These are phyloP conservation scores for Drosophila eohydei DNA, from an alignment of 2,888 invertebrate genomes.

Conservation along the genomic window DNA sequence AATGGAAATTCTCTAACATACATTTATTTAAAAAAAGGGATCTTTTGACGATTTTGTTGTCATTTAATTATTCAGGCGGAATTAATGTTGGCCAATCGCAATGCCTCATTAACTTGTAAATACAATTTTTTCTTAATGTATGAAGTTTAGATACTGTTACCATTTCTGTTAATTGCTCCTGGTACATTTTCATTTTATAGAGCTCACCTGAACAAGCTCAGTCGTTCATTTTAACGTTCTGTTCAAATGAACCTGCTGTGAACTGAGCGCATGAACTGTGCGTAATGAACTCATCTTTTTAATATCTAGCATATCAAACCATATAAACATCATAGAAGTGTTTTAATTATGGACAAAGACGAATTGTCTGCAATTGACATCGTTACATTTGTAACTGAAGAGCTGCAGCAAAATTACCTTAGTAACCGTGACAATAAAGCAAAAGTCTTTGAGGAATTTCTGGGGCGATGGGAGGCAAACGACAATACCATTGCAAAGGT, in stretches of 20 bases:
- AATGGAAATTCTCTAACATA: background rate
- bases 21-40: background rate
- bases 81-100: no score
- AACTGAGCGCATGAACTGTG: background rate
- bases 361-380: slow-evolving; percentile 82
- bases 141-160: no score
- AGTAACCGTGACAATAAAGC: slow-evolving; percentile 84
- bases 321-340: slow-evolving; percentile 3
- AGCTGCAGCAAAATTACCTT: slow-evolving; percentile 85
- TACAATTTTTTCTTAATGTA: background rate
- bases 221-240: background rate
- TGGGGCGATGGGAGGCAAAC: slow-evolving; percentile 84
- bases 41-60: no score
- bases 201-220: background rate
- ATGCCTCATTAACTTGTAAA: background rate
- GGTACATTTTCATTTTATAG: background rate
- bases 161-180: background rate
- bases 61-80: no score
- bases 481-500: slow-evolving; percentile 66
- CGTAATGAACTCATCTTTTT: background rate
- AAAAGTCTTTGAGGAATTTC: slow-evolving; percentile 86
- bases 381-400: slow-evolving; percentile 85
- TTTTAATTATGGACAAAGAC: slow-evolving; percentile 66
- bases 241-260: slow-evolving; percentile 8
- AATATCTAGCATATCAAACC: background rate